Evolutionary conservation across 2,888 invertebrate genomes (phyloP), one percentile per base, ranked within the genome.

Genomic region (Clitarchus hookeri): DNA sequence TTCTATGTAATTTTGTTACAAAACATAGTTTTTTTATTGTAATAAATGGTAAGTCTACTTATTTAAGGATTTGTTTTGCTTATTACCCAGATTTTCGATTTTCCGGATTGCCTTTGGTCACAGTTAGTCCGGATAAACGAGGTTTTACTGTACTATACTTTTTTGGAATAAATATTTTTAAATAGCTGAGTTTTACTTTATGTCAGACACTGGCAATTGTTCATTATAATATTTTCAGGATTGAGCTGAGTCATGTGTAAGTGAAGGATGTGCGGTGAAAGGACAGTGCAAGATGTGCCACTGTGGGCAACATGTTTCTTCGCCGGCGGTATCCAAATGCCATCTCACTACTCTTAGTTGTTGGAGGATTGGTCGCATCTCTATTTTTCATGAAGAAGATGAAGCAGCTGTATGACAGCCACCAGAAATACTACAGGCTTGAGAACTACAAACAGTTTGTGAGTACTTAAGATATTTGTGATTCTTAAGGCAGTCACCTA

Each of bases 391-490:
- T 93, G 89, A 89, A 92, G 84, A 92, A 92, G 89, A 89, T 92
- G 8, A 92, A 92, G 89, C 91, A 92, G 85, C 90, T 92, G 83
- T 93, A 92, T 89, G 91, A 91, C 88, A 92, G 91, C 86, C 91
- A 92, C 89, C 92, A 92, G 89, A 92, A 92, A 88, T 91, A 91
- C 88, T 90, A 91, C 88, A 90, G 93, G 89, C 91, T 92, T 86
- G 89, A 92, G 86, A 91, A 91, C 86, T 93, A 93, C 88, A 91
- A 91, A 88, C 90, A 91, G 89, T 92, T 92, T 88, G 93, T 93
- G 89, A 91, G 92, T 90, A 87, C 77, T 36, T 36, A 36, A 36
- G 36, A 36, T 36, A 36, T 36, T 36, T n/a, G n/a, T n/a, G n/a
- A n/a, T n/a, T n/a, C n/a, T n/a, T n/a, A n/a, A n/a, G n/a, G n/a